A percentile compares a stretch with the other conserved stretches of the same genome.
phyloP scores from a whole-genome alignment of 1,140 invertebrate genomes.

The Apocrypta bakeri region DNA sequence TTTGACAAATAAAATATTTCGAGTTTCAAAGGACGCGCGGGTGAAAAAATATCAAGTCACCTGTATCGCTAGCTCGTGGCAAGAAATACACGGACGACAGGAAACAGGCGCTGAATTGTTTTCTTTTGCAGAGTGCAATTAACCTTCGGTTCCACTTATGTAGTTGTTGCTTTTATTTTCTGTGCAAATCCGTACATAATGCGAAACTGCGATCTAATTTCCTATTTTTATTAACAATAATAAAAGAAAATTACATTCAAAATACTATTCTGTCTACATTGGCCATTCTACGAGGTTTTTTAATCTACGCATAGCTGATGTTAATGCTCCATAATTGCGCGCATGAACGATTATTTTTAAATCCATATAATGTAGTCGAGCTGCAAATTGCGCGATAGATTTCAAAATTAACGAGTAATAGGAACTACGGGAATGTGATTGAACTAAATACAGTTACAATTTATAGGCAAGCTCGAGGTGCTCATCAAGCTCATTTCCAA shows the following conservation, averaged over 20 bases:
- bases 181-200: neutral
- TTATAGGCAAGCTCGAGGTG: neutral
- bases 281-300: too few species aligned
- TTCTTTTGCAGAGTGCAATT: conserved; percentile 33
- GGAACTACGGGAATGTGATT: neutral
- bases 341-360: too few species aligned
- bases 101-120: conserved; percentile 33
- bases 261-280: too few species aligned
- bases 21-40: neutral
- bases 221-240: too few species aligned
- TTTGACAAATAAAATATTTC: conserved; percentile 37
- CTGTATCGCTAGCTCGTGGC: neutral
- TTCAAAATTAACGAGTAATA: conserved; percentile 11
- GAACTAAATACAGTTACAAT: neutral
- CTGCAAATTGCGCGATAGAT: neutral
- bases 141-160: conserved; percentile 11
- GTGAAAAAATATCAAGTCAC: conserved; percentile 17
- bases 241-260: too few species aligned
- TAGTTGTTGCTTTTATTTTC: neutral
- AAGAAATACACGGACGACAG: conserved; percentile 27
- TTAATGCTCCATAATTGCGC: too few species aligned
- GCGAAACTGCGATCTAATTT: neutral
- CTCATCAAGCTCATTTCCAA: conserved; percentile 20
- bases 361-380: neutral
- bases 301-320: too few species aligned